Evolutionary conservation across 2,888 invertebrate species (phyloP).

Genomic region (Aphrophora alni): DNA sequence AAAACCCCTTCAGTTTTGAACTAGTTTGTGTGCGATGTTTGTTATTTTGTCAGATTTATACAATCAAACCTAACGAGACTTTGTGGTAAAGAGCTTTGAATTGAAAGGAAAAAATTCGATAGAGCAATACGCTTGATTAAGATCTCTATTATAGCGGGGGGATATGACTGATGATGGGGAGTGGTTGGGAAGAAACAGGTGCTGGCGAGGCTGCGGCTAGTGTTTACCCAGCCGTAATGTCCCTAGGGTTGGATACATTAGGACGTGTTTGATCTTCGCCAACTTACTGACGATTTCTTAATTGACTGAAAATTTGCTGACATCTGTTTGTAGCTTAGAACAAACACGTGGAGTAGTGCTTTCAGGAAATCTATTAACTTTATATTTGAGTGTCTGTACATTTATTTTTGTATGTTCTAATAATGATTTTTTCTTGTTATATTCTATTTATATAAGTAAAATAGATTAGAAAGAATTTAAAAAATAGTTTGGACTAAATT

Average conservation of each 20-base stretch:
- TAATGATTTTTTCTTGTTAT: no score
- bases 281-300: neutral
- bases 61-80: no score
- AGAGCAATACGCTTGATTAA: neutral
- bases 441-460: no score
- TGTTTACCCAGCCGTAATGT: neutral
- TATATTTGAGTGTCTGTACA: no score
- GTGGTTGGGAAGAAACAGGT: constrained; percentile 5
- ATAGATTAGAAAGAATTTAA: no score
- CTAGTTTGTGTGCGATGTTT: no score
- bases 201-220: neutral
- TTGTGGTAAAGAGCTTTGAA: no score
- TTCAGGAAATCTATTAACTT: neutral
- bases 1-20: no score
- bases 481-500: no score
- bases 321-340: neutral
- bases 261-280: neutral
- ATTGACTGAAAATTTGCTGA: neutral
- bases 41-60: no score
- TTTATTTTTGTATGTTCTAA: no score
- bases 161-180: neutral
- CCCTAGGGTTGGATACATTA: neutral
- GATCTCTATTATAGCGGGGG: neutral
- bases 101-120: no score
- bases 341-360: neutral